Conservation (phyloP, 2,888 invertebrate genomes). For the Lochmaea crataegi region DNA sequence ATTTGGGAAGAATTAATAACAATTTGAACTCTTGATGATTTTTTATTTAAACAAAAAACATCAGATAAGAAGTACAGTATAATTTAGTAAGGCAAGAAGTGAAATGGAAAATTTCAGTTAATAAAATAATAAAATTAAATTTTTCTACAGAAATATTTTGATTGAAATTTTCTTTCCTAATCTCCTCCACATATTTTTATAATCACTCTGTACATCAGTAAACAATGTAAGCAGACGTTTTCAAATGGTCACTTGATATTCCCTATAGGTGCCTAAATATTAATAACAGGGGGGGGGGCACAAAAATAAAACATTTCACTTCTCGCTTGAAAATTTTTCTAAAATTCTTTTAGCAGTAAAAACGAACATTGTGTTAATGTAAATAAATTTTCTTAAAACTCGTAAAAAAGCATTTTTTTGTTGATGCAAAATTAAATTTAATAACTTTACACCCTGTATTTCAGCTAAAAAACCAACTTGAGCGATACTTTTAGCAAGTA, state of each 20-base stretch:
- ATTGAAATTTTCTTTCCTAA: no score
- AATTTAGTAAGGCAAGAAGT: not conserved
- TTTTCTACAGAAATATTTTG: no score
- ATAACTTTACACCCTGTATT: not conserved
- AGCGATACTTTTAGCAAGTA: conserved; percentile 9
- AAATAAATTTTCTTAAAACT: not conserved
- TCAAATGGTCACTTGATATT: no score
- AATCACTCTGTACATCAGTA: no score
- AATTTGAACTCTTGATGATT: not conserved
- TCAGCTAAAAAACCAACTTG: not conserved
- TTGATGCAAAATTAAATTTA: not conserved
- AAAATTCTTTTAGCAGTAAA: not conserved
- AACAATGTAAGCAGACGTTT: no score
- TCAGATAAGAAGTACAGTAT: not conserved
- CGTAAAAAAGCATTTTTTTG: conserved; percentile 11
- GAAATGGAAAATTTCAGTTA: not conserved
- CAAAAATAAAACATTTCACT: not conserved
- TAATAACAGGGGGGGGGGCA: no score
- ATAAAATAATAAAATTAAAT: no score
- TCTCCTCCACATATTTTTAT: no score
- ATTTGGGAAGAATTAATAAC: not conserved
- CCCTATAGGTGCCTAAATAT: no score
- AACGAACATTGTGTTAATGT: not conserved
- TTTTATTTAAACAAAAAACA: not conserved
- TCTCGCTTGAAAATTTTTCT: not conserved